These are phyloP conservation scores for Tetanocera ferruginea DNA, from an alignment of 2,888 invertebrate species.

Conservation along the genomic window DNA sequence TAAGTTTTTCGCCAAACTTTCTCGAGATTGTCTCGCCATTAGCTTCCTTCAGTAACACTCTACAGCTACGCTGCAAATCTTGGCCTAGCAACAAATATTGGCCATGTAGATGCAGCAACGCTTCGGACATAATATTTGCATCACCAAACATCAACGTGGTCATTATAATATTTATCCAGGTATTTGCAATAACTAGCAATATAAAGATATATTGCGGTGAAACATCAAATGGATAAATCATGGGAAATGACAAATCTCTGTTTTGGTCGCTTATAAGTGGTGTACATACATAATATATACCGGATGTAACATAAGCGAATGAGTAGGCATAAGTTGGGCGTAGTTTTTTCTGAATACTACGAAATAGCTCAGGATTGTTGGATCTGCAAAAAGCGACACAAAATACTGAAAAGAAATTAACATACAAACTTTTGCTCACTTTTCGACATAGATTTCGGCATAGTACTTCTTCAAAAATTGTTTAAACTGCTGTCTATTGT, in stretches of 20 bases:
- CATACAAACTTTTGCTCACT: too few species aligned
- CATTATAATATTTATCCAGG: constrained; percentile 55
- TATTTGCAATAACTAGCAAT: constrained; percentile 49
- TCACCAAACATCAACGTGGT: constrained; percentile 57
- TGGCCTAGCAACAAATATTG: constrained; percentile 56
- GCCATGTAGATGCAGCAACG: constrained; percentile 57
- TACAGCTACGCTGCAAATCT: constrained; percentile 48
- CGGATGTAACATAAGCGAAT: too few species aligned
- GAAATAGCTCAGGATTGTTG: constrained; percentile 45
- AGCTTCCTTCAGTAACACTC: constrained; percentile 44
- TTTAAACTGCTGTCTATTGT: not conserved
- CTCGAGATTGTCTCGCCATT: not conserved
- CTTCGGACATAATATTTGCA: constrained; percentile 52
- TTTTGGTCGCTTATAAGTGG: constrained; percentile 47
- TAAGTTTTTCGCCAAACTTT: constrained; percentile 38
- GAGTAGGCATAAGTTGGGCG: constrained; percentile 50
- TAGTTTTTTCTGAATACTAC: constrained; percentile 49
- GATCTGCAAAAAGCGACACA: constrained; percentile 39
- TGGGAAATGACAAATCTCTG: constrained; percentile 50
- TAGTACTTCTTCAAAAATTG: not conserved
- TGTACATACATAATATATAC: constrained; percentile 51
- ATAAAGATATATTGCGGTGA: constrained; percentile 50
- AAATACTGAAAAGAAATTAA: too few species aligned
- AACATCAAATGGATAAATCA: constrained; percentile 51
- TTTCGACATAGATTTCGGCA: not conserved